Base-by-base conservation (phyloP, 2,797 vertebrate genomes). In the Megalops cyprinoides region DNA sequence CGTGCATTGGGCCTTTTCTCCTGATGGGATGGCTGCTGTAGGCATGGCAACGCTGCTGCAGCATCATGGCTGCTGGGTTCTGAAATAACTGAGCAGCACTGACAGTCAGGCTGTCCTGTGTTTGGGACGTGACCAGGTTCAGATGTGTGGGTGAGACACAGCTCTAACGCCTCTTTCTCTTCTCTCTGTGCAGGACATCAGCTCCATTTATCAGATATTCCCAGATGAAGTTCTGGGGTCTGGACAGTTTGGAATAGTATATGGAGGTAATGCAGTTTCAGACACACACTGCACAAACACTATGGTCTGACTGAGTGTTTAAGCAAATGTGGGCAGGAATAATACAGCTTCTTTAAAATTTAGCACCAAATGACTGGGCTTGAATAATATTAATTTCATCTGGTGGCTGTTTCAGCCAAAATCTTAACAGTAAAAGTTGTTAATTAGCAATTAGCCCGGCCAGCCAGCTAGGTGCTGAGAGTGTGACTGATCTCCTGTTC, bases 221-320 rank as follows among this genome's bases (percentile, higher is more conserved):
- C 97, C 97, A 39, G 98, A 99, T 78, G 98, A 99, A 85, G 98
- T 99, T 75, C 89, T 99, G 10, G 98, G 98, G 56, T 99, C 98
- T 1, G 98, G 98, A 83, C 98, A 99, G 85, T 99, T 99, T 92
- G 98, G 98, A 82, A 98, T 99, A 88, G 98, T 99, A 80, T 99
- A 99, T 56, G 98, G 98, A 96, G 98, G 98, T 99, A 93, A 84
- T 91, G 83, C 34, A 81, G 74, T 14, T 69, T 51, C 69, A 76
- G 12, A 48, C 28, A 12, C 31, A 53, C 31, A 28, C 46, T 18
- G 23, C 15, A 28, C 37, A 4, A 20, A 58, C 14, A 58, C 34
- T 77, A 55, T 44, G 23, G n/a, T 55, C 28, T n/a, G 56, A 77
- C 39, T 39, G 55, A n/a, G n/a, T n/a, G n/a, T n/a, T n/a, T 60